These are phyloP conservation scores for Scaptomyza graminum DNA, from an alignment of 1,140 invertebrate species.

Conservation along the genomic window DNA sequence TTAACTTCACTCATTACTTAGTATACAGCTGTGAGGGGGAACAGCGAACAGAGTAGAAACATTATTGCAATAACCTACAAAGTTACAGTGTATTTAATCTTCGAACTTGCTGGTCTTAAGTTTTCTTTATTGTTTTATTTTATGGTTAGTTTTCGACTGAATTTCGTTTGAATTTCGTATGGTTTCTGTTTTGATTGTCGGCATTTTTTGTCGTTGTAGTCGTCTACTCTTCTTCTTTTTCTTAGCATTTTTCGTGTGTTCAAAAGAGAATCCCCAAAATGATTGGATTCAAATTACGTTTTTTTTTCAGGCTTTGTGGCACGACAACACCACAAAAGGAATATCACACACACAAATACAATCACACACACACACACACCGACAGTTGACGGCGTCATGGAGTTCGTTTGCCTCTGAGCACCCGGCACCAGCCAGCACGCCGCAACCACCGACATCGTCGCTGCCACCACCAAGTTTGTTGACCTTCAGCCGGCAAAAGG, in stretches of 20 bases:
- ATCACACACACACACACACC: slow-evolving; percentile 29
- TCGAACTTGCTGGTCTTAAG: not conserved
- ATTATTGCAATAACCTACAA: no score
- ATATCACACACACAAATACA: slow-evolving; percentile 34
- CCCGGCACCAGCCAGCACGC: slow-evolving; percentile 20
- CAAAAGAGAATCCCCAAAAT: slow-evolving; percentile 63
- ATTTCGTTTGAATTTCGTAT: slow-evolving; percentile 58
- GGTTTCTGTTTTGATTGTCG: slow-evolving; percentile 78
- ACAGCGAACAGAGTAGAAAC: no score
- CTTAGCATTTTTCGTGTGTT: slow-evolving; percentile 36
- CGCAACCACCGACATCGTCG: slow-evolving; percentile 22
- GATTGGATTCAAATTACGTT: slow-evolving; percentile 80
- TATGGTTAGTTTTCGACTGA: slow-evolving; percentile 55
- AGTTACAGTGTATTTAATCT: slow-evolving; percentile 6
- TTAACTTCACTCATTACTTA: slow-evolving; percentile 38
- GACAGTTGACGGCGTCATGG: slow-evolving; percentile 13
- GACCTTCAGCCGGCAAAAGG: slow-evolving; percentile 69
- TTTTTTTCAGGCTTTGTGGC: slow-evolving; percentile 74
- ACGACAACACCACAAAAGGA: slow-evolving; percentile 51
- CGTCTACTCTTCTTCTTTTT: slow-evolving; percentile 21
- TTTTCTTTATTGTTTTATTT: slow-evolving; percentile 44
- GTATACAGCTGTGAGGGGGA: not conserved
- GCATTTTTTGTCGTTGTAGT: slow-evolving; percentile 36
- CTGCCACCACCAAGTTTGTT: slow-evolving; percentile 75
- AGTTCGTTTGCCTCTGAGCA: slow-evolving; percentile 67